These are phyloP conservation scores for Acheta domesticus DNA, from an alignment of 2,888 invertebrate genomes.

Conservation along the genomic window DNA sequence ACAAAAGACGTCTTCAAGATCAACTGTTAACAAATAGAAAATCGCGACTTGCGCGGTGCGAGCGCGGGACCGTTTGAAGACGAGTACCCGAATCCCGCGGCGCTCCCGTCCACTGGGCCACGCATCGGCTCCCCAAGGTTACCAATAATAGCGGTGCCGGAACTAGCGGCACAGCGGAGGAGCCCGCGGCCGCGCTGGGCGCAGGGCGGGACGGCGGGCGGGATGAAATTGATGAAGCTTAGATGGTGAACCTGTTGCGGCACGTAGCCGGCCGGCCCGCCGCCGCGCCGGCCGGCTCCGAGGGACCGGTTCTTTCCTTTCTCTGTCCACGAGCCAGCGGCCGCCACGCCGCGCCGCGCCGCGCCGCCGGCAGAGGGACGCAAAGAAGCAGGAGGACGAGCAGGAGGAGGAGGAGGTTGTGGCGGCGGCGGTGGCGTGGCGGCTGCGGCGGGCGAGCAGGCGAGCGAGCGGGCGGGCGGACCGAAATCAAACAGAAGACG, in stretches of 20 bases:
- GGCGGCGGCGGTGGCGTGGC: too few relatives aligned
- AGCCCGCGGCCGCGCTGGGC: not conserved
- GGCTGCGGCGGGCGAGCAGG: too few relatives aligned
- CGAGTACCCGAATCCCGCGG: not conserved
- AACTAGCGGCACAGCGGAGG: constrained; percentile 4
- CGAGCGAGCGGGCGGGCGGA: too few relatives aligned
- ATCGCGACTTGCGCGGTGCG: not conserved
- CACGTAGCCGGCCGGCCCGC: not conserved
- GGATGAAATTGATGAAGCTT: constrained; percentile 18
- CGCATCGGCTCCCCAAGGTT: not conserved
- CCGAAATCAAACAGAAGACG: too few relatives aligned
- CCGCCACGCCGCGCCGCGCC: not conserved
- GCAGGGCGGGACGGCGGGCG: not conserved
- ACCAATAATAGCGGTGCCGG: constrained; percentile 10
- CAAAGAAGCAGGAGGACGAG: not conserved
- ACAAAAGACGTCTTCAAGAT: too few relatives aligned
- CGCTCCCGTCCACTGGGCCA: not conserved
- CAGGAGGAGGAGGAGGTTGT: too few relatives aligned
- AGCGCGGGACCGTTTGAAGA: not conserved
- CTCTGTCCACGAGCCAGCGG: not conserved
- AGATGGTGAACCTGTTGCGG: constrained; percentile 18
- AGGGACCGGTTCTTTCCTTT: constrained; percentile 4
- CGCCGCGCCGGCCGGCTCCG: not conserved
- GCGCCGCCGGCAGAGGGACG: not conserved
- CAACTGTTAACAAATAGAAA: not conserved